Conservation (phyloP, 2,113 vertebrate species). For the Vimba vimba region DNA sequence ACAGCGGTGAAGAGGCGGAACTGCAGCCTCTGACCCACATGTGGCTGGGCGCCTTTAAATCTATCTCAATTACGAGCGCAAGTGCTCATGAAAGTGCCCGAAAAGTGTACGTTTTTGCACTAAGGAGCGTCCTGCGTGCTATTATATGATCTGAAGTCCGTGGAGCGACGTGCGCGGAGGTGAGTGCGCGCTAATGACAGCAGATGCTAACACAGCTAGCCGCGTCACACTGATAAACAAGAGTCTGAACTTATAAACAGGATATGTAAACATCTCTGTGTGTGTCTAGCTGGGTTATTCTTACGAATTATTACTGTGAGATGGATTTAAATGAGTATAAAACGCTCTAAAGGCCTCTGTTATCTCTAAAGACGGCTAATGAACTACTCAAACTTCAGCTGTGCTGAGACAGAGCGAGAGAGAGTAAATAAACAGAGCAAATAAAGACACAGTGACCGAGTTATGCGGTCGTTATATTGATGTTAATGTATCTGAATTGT, state of each 20-base stretch:
- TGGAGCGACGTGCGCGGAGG: conserved; percentile 15
- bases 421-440: conserved; percentile 12
- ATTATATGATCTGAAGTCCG: conserved; percentile 13
- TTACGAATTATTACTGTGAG: neutral
- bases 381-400: conserved; percentile 30
- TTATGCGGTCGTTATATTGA: neutral
- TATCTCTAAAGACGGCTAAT: neutral
- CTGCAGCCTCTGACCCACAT: conserved; percentile 50
- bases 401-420: neutral
- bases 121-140: neutral
- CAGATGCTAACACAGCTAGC: conserved; percentile 42
- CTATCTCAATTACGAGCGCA: neutral
- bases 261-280: neutral
- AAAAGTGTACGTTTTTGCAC: conserved; percentile 31
- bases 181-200: conserved; percentile 30
- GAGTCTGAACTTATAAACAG: conserved; percentile 23
- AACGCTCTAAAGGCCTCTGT: neutral
- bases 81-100: conserved; percentile 19
- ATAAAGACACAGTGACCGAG: neutral
- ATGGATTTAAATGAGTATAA: neutral
- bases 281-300: neutral
- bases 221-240: conserved; percentile 39
- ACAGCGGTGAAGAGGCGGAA: conserved; percentile 17
- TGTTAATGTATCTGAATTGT: neutral
- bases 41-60: conserved; percentile 56